Percentiles rank a stretch among this genome's conserved stretches.
Conservation (phyloP, 2,888 invertebrate species). For the Drosophila picticornis region DNA sequence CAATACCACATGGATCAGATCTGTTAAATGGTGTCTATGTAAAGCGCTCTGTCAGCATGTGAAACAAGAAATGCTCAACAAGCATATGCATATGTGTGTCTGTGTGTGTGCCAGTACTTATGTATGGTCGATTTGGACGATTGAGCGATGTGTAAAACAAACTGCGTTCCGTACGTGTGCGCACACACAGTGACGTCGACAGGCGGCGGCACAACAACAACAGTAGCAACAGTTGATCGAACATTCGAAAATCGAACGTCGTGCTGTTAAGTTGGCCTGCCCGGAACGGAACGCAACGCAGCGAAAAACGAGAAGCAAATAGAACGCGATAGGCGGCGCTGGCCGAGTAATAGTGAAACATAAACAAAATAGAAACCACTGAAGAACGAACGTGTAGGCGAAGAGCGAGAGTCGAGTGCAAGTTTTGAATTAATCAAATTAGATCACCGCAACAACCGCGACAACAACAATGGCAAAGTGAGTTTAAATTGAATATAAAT, state of each 20-base stretch:
- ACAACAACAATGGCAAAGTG: constrained; percentile 49
- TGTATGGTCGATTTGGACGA: neutral
- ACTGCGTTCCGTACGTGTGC: constrained; percentile 43
- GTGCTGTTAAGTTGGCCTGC: constrained; percentile 72
- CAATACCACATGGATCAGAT: neutral
- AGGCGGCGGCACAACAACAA: constrained; percentile 56
- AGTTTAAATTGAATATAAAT: constrained; percentile 50
- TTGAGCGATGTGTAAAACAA: constrained; percentile 39
- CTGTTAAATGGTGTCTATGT: neutral
- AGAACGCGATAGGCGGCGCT: constrained; percentile 45
- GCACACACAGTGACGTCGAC: constrained; percentile 57
- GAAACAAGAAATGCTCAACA: constrained; percentile 5
- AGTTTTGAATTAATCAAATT: constrained; percentile 76
- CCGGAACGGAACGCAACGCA: constrained; percentile 43
- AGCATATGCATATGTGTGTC: neutral
- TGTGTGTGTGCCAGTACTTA: neutral
- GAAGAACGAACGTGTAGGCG: constrained; percentile 53
- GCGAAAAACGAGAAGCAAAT: constrained; percentile 37
- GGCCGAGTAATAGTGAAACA: constrained; percentile 37
- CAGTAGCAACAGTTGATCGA: constrained; percentile 66
- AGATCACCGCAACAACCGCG: constrained; percentile 54
- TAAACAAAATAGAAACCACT: constrained; percentile 57
- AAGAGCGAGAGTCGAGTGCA: constrained; percentile 36
- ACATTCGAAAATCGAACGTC: constrained; percentile 74
- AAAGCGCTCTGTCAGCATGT: neutral